Evolutionary conservation across 2,888 invertebrate species (phyloP).

Genomic region (Acleris holmiana): DNA sequence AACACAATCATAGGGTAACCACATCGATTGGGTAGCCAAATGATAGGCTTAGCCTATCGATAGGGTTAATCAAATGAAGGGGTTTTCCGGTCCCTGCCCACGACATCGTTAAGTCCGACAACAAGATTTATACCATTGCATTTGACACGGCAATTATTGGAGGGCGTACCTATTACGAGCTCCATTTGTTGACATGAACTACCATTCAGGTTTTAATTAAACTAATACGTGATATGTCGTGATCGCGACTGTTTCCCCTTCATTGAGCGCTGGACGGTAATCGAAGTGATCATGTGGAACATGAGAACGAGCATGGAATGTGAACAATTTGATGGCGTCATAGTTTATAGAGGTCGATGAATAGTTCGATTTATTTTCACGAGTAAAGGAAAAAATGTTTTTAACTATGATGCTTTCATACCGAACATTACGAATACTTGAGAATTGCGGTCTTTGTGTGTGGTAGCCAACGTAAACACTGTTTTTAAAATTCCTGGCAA

Average conservation of each 20-base stretch:
- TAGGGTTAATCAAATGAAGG: no score
- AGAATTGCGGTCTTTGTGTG: no score
- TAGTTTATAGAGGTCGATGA: background rate
- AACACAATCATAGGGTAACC: no score
- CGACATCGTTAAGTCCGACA: conserved; percentile 39
- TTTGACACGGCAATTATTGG: conserved; percentile 51
- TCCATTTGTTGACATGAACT: conserved; percentile 35
- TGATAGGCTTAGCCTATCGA: no score
- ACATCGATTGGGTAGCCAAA: no score
- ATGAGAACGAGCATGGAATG: conserved; percentile 41
- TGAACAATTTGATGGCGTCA: conserved; percentile 41
- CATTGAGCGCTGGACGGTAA: conserved; percentile 17
- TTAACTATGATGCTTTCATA: no score
- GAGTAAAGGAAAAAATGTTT: no score
- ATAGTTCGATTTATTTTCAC: background rate
- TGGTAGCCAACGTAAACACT: no score
- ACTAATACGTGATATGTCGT: conserved; percentile 45
- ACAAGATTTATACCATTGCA: conserved; percentile 47
- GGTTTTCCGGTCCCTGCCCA: no score
- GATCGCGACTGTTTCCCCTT: conserved; percentile 43
- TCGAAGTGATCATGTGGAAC: conserved; percentile 23
- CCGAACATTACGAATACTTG: no score
- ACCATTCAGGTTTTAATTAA: conserved; percentile 43
- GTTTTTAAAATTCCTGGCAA: no score
- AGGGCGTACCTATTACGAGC: conserved; percentile 41